Evolutionary conservation across 2,888 invertebrate species (phyloP).

Genomic region (Microctonus brassicae): DNA sequence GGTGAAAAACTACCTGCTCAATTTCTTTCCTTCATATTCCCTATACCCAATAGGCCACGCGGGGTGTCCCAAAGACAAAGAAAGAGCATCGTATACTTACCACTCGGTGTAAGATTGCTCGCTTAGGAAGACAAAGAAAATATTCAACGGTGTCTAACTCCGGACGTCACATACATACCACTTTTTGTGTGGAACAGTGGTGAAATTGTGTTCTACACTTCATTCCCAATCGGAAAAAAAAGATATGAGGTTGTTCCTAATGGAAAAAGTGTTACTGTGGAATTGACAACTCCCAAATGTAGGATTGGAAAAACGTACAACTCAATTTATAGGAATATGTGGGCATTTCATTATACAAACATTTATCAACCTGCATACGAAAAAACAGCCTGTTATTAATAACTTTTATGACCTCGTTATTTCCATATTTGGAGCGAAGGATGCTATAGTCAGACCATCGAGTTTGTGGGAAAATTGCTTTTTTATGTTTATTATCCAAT

Average conservation of each 20-base stretch:
- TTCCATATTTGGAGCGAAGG: conserved; percentile 22
- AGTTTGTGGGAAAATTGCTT: conserved; percentile 25
- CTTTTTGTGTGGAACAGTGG: no score
- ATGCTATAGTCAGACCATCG: conserved; percentile 18
- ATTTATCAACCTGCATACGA: conserved; percentile 23
- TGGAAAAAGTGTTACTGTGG: conserved; percentile 16
- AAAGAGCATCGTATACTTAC: no score
- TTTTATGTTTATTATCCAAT: no score
- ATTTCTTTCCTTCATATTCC: no score
- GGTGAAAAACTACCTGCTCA: no score
- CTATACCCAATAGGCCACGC: no score
- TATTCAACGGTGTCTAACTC: no score
- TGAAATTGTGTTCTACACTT: no score
- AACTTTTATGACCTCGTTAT: conserved; percentile 24
- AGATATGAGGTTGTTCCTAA: conserved; percentile 2
- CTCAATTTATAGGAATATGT: conserved; percentile 14
- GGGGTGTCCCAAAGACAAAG: no score
- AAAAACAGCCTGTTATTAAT: conserved; percentile 18
- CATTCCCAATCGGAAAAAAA: not conserved
- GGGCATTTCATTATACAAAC: conserved; percentile 18
- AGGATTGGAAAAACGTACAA: conserved; percentile 22
- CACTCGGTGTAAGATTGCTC: no score
- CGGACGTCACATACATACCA: no score
- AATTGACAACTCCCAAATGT: conserved; percentile 21
- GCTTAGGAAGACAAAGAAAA: no score